phyloP scores from a whole-genome alignment of 2,888 invertebrate species.

The Caenorhabditis virilis region DNA sequence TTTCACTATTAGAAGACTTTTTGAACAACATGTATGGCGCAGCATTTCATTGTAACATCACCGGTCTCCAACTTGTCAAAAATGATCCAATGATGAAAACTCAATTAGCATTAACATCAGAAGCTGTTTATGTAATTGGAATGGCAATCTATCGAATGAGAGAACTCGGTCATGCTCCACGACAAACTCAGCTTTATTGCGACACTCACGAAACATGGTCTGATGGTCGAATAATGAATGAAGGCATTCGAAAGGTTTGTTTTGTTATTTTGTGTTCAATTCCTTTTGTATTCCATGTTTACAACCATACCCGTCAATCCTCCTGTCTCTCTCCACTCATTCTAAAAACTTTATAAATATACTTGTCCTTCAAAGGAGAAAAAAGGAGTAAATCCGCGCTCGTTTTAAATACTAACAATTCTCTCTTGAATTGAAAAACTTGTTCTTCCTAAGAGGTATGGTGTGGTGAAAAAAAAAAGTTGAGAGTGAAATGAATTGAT shows the following conservation, averaged over 20 bases:
- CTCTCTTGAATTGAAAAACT: too few species aligned
- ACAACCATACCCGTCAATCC: too few species aligned
- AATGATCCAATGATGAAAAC: conserved; percentile 65
- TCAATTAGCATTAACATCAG: conserved; percentile 60
- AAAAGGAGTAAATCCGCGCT: too few species aligned
- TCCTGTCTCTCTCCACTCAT: too few species aligned
- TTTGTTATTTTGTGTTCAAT: neutral
- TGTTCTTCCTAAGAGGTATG: too few species aligned
- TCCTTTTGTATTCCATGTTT: too few species aligned
- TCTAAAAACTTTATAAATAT: too few species aligned
- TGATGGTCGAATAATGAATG: conserved; percentile 58
- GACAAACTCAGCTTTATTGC: conserved; percentile 54
- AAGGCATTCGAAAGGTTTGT: conserved; percentile 54
- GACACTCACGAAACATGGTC: conserved; percentile 62
- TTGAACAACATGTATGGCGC: conserved; percentile 58
- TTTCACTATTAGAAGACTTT: conserved; percentile 63
- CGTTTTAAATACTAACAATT: too few species aligned
- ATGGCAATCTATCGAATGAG: conserved; percentile 49
- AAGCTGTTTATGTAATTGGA: conserved; percentile 59
- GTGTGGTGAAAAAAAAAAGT: too few species aligned
- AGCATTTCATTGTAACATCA: conserved; percentile 62
- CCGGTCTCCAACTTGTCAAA: conserved; percentile 63
- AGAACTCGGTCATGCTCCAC: conserved; percentile 47
- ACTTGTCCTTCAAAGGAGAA: too few species aligned
- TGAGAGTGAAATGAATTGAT: too few species aligned